These are phyloP conservation scores for Aspidiotus destructor DNA, from an alignment of 2,888 invertebrate genomes.

Conservation along the genomic window DNA sequence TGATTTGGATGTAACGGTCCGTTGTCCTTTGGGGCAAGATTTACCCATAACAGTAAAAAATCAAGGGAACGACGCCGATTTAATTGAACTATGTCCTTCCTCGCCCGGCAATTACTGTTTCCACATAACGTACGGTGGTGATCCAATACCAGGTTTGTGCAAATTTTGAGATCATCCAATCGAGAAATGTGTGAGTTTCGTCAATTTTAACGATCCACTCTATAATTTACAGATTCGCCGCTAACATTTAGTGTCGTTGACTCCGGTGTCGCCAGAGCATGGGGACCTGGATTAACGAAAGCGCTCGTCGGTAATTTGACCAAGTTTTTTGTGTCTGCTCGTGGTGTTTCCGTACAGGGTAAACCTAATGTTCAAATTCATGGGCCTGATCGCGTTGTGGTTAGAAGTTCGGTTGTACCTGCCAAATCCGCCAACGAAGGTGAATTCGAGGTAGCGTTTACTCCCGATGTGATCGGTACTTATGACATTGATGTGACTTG, in stretches of 20 bases:
- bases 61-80: constrained; percentile 56
- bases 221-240: constrained; percentile 43
- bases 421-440: constrained; percentile 44
- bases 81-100: constrained; percentile 74
- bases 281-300: constrained; percentile 50
- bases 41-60: constrained; percentile 67
- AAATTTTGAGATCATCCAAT: neutral
- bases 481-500: constrained; percentile 72
- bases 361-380: constrained; percentile 47
- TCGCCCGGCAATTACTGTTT: constrained; percentile 69
- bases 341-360: constrained; percentile 35
- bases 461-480: constrained; percentile 81
- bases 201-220: neutral
- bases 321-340: constrained; percentile 33
- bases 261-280: constrained; percentile 50
- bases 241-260: constrained; percentile 51
- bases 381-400: constrained; percentile 50
- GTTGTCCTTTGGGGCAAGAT: constrained; percentile 74
- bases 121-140: constrained; percentile 49
- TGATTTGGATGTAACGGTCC: constrained; percentile 75
- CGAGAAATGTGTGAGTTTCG: neutral
- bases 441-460: constrained; percentile 81
- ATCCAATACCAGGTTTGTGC: constrained; percentile 47
- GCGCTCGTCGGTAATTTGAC: constrained; percentile 37
- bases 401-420: constrained; percentile 43